Conservation (phyloP, 2,797 vertebrate species). For the Rhinatrema bivittatum region DNA sequence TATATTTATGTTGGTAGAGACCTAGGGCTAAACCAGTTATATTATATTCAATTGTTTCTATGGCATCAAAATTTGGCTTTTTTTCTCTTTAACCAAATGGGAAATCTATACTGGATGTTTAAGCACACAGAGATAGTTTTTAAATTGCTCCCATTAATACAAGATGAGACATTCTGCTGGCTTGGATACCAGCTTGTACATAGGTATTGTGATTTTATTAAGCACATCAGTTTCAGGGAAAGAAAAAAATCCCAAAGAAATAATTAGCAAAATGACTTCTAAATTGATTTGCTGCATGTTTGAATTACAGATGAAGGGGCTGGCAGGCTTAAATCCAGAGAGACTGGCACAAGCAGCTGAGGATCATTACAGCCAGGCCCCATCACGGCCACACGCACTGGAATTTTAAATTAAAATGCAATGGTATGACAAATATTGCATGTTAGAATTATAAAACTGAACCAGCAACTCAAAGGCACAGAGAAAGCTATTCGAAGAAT, state of each 20-base stretch:
- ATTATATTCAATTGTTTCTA: too few species aligned
- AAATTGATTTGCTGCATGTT: slow-evolving; percentile 1
- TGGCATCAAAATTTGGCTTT: too few species aligned
- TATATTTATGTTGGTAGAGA: too few species aligned
- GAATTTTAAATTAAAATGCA: slow-evolving; percentile 7
- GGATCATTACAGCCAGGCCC: neutral
- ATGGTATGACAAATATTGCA: slow-evolving; percentile 10
- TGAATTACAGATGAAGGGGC: slow-evolving; percentile 12
- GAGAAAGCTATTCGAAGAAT: slow-evolving; percentile 12
- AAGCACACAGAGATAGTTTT: too few species aligned
- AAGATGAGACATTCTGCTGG: too few species aligned
- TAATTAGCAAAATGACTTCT: slow-evolving; percentile 7
- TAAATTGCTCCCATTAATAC: too few species aligned
- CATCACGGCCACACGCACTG: slow-evolving; percentile 9
- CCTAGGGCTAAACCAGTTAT: too few species aligned
- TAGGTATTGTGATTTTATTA: slow-evolving; percentile 7
- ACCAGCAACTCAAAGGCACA: slow-evolving; percentile 4
- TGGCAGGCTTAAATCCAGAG: neutral
- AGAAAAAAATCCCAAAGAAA: slow-evolving; percentile 9
- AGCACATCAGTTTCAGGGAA: neutral
- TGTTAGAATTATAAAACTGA: slow-evolving; percentile 3
- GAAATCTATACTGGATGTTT: slow-evolving; percentile 1
- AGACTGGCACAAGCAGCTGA: slow-evolving; percentile 11
- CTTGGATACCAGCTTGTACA: neutral
- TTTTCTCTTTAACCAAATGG: neutral